Conservation (phyloP, 1,140 invertebrate species). For the Megalonaias nervosa region DNA sequence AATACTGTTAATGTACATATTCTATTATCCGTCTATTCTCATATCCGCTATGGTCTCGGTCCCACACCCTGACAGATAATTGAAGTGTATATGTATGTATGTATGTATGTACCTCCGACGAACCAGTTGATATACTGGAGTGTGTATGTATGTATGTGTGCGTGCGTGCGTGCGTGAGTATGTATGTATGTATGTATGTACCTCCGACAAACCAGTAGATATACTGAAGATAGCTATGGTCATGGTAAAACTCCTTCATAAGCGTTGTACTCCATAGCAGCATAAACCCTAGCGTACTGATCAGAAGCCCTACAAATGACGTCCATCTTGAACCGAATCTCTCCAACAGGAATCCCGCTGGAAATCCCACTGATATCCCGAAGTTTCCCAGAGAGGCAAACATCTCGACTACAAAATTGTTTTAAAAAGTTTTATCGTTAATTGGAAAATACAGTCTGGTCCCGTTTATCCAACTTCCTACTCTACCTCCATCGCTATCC, state of each 20-base stretch:
- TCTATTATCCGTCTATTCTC: no score
- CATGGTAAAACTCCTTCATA: conserved; percentile 42
- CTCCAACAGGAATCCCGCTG: conserved; percentile 54
- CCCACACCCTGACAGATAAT: no score
- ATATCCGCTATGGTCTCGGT: no score
- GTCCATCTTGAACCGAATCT: conserved; percentile 47
- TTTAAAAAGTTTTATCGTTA: neutral
- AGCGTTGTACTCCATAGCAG: conserved; percentile 52
- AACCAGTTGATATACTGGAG: no score
- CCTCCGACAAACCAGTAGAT: conserved; percentile 55
- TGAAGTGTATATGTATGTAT: no score
- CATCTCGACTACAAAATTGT: conserved; percentile 52
- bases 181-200: conserved; percentile 15
- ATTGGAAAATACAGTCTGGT: neutral
- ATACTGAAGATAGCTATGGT: conserved; percentile 47
- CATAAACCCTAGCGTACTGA: conserved; percentile 42
- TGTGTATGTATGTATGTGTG: no score
- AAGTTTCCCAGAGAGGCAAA: conserved; percentile 59
- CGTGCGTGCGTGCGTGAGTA: no score
- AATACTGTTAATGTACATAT: no score
- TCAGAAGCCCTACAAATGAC: conserved; percentile 44
- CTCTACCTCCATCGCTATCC: neutral
- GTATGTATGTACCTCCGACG: no score
- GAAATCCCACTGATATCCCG: conserved; percentile 58
- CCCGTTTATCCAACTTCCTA: neutral